These are phyloP conservation scores for Centropristis striata DNA, from an alignment of 2,113 vertebrate genomes.

Conservation along the genomic window DNA sequence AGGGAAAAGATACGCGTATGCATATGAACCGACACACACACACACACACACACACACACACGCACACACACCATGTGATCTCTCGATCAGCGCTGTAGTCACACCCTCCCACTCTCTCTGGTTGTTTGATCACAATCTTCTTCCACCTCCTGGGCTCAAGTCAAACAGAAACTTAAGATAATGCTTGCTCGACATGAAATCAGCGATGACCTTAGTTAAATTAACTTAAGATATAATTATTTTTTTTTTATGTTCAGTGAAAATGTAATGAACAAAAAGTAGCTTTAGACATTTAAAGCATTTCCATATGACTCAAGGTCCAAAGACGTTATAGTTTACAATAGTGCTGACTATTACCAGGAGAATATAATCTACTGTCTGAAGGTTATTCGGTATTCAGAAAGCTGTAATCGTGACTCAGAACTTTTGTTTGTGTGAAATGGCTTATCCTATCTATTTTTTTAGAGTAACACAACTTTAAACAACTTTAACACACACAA, in stretches of 20 bases:
- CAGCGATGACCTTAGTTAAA: slow-evolving; percentile 60
- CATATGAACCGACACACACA: slow-evolving; percentile 40
- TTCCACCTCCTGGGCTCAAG: slow-evolving; percentile 62
- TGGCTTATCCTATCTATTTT: neutral
- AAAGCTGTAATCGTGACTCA: neutral
- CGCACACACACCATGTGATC: slow-evolving; percentile 68
- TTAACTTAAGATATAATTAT: neutral
- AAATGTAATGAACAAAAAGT: neutral
- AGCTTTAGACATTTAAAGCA: neutral
- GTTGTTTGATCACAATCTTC: slow-evolving; percentile 76
- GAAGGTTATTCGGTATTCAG: neutral
- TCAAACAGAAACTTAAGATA: slow-evolving; percentile 75
- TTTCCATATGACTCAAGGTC: neutral
- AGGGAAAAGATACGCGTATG: slow-evolving; percentile 41
- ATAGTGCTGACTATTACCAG: neutral
- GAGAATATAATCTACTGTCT: slow-evolving; percentile 8
- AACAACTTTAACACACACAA: no score
- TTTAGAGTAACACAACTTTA: neutral
- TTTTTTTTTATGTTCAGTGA: neutral
- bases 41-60: slow-evolving; percentile 40
- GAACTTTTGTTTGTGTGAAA: neutral
- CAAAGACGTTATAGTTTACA: neutral
- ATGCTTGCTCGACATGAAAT: slow-evolving; percentile 55
- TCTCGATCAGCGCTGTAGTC: slow-evolving; percentile 70
- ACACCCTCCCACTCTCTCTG: slow-evolving; percentile 73